Conservation (phyloP, 2,888 invertebrate genomes). For the Amphiduros pacificus region DNA sequence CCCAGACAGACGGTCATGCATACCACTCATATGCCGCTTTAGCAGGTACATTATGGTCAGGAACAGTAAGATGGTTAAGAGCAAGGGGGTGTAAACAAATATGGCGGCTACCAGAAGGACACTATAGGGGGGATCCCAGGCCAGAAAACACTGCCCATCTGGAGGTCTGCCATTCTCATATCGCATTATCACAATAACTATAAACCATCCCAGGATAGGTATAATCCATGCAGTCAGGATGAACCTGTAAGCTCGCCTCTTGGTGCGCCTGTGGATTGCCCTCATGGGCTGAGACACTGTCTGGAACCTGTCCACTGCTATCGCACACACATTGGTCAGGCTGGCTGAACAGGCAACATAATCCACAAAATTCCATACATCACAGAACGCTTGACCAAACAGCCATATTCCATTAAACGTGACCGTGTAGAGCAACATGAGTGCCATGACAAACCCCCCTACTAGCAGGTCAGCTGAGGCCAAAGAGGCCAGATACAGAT, state of each 20-base stretch:
- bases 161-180: constrained; percentile 3
- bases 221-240: constrained; percentile 38
- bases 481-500: constrained; percentile 38
- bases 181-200: constrained; percentile 26
- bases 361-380: constrained; percentile 35
- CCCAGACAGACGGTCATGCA: constrained; percentile 11
- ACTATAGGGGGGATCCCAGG: constrained; percentile 23
- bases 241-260: constrained; percentile 31
- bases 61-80: constrained; percentile 37
- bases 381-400: constrained; percentile 29
- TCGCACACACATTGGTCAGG: constrained; percentile 43
- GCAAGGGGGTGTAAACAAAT: constrained; percentile 40
- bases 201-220: constrained; percentile 39
- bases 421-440: constrained; percentile 31
- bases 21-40: constrained; percentile 17
- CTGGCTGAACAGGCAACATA: constrained; percentile 37
- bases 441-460: constrained; percentile 35
- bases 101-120: constrained; percentile 28
- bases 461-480: constrained; percentile 38
- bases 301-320: constrained; percentile 39
- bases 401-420: constrained; percentile 22
- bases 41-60: constrained; percentile 34
- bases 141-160: constrained; percentile 18
- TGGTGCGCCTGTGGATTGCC: constrained; percentile 36
- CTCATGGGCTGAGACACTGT: constrained; percentile 42